Evolutionary conservation across 2,888 invertebrate genomes (phyloP), one percentile per base, ranked within the genome.

Genomic region (Epiperipatus broadwayi): DNA sequence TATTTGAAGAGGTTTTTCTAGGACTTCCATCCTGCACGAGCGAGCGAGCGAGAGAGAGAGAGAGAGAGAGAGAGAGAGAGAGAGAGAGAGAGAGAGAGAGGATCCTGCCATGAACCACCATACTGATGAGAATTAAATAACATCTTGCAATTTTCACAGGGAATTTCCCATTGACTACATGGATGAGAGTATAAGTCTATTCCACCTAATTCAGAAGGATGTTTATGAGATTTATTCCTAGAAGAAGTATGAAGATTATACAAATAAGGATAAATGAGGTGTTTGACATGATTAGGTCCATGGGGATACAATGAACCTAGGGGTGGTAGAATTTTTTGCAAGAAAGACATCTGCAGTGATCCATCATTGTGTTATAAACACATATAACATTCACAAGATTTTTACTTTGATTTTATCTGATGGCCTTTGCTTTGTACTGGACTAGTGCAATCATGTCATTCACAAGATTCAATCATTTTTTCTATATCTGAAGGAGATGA

Each of bases 151-250:
- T 22, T 41, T 42, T 56, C 53, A 35, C 49, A 52, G 2, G 49
- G 43, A 37, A 53, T 55, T 39, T 57, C 57, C 56, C 56, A 56
- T 31, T 56, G 56, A 21, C 54, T 52, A 37, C 53, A 56, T 2
- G 55, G 51, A 47, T 54, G 51, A 37, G 53, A 53, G 5, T 31
- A 31, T 15, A 39, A 36, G 5, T 31, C 35, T 35, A 12, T 14
- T 12, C 50, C 51, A 40, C 50, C 49, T 44, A 50, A 50, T 7
- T 45, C 37, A 12, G 41, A 42, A 15, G 44, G 43, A 28, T 46
- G 47, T 21, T 47, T 44, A 10, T 49, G 43, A 21, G 48, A 46
- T 30, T 50, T 48, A 4, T 44, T 21, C 43, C 47, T 18, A 41
- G 40, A 5, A 42, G 37, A 25, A 49, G 46, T 45, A 39, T 56